Evolutionary conservation across 1,140 invertebrate genomes (phyloP).

Genomic region (Gyrodactylus bullatarudis): DNA sequence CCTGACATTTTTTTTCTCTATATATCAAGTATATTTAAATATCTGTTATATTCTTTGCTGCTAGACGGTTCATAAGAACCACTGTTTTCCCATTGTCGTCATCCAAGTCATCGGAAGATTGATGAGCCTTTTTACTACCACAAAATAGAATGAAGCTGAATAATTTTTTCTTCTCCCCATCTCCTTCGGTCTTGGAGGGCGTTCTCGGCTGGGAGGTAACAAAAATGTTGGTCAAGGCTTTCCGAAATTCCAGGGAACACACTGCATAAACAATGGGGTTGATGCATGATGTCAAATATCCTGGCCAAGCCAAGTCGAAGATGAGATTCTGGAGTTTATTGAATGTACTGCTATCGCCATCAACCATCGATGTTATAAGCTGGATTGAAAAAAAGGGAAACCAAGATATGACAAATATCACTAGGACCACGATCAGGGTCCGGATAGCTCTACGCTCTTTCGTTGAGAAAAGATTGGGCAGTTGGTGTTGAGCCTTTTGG

Average conservation of each 20-base stretch:
- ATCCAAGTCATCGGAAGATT: too few species aligned
- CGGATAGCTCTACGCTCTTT: conserved; percentile 1
- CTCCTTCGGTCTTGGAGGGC: too few species aligned
- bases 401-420: conserved; percentile 1
- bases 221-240: not conserved
- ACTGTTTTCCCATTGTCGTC: too few species aligned
- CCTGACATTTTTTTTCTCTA: too few species aligned
- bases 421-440: conserved; percentile 1
- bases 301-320: conserved; percentile 1
- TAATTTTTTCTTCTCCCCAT: too few species aligned
- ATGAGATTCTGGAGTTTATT: not conserved
- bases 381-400: conserved; percentile 2
- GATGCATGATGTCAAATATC: not conserved
- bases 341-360: not conserved
- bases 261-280: conserved; percentile 5
- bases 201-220: too few species aligned
- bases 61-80: too few species aligned
- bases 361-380: not conserved
- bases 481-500: too few species aligned
- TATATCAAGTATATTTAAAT: too few species aligned
- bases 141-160: too few species aligned
- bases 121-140: too few species aligned
- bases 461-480: not conserved
- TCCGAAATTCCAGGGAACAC: not conserved
- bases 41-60: too few species aligned